Evolutionary conservation across 35 echinoderm and acorn worm genomes (phyloP), one percentile per base, ranked within the genome.

Genomic region (Apostichopus californicus): DNA sequence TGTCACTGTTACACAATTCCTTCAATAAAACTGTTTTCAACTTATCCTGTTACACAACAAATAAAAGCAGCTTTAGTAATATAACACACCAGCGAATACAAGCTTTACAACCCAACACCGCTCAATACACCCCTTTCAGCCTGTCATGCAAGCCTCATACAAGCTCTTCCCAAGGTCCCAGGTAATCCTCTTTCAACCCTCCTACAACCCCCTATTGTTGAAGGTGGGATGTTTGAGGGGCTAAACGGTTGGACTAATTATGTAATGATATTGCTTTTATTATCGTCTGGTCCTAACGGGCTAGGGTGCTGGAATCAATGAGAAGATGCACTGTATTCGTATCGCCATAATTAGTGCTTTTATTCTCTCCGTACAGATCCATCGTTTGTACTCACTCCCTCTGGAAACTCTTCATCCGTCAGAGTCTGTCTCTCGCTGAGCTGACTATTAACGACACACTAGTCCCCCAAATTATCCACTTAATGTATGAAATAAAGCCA

Each of bases 161-260:
- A 75, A 75, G 14, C 21, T 59, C 54, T 59, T 85, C 20, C 57
- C 55, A 85, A 85, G 81, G 55, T 85, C 52, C n/a, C 9, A 4
- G 13, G 20, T 9, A 21, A 58, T 54, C 54, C 81, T 52, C 17
- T 55, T 85, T 85, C 58, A 5, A 85, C 14, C 5, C 55, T 55
- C 8, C 5, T 58, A 85, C 81, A 57, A 85, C 57, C 86, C 86
- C 80, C 86, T 72, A 14, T 89, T 89, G 86, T 89, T 72, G 61
- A 9, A 89, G 86, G 86, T 72, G 86, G 86, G 63, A 73, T 34
- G 21, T 89, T 89, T 89, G 86, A 89, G 61, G 64, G 86, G 20
- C 86, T 89, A 89, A 89, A 72, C 68, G 86, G 61, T 89, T 72
- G 28, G 68, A 89, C 86, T 73, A 89, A 89, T 89, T 89, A 89